Conservation (phyloP, 2,797 vertebrate genomes). For the Strix occidentalis region DNA sequence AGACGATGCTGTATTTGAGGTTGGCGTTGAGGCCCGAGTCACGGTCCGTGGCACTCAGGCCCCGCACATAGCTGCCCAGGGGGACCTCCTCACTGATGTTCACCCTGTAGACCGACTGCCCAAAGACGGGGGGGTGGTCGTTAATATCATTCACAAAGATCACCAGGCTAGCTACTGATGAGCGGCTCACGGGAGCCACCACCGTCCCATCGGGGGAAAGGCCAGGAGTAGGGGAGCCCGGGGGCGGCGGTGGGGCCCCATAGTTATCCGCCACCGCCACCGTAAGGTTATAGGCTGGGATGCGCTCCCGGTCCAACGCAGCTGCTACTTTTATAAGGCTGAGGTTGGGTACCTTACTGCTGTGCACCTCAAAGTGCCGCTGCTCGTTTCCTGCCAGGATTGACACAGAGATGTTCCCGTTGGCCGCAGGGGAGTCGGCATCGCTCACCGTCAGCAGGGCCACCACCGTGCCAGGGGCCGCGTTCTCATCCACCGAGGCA, state of each 20-base stretch:
- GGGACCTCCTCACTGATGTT: constrained; percentile 94
- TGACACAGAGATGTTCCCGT: constrained; percentile 95
- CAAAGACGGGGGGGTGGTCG: constrained; percentile 94
- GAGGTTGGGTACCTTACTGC: constrained; percentile 94
- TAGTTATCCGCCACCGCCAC: constrained; percentile 90
- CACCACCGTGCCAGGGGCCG: constrained; percentile 93
- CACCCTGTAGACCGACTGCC: constrained; percentile 87
- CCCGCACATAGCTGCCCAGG: constrained; percentile 92
- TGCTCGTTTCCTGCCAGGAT: constrained; percentile 97
- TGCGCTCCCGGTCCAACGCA: constrained; percentile 91
- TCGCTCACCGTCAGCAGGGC: constrained; percentile 95
- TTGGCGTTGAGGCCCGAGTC: constrained; percentile 98
- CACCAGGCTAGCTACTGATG: constrained; percentile 93
- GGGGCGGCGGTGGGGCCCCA: constrained; percentile 8
- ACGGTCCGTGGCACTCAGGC: constrained; percentile 93
- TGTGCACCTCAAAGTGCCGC: constrained; percentile 94
- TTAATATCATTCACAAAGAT: constrained; percentile 99
- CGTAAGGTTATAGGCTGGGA: constrained; percentile 95
- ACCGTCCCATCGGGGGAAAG: constrained; percentile 16
- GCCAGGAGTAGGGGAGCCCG: not conserved
- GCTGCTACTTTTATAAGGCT: constrained; percentile 98
- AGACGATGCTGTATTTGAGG: constrained; percentile 94
- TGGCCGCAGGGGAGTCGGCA: constrained; percentile 90
- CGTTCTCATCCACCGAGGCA: constrained; percentile 96
- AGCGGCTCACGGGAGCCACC: constrained; percentile 83